phyloP scores from a whole-genome alignment of 2,113 vertebrate species.

The Thymallus thymallus region DNA sequence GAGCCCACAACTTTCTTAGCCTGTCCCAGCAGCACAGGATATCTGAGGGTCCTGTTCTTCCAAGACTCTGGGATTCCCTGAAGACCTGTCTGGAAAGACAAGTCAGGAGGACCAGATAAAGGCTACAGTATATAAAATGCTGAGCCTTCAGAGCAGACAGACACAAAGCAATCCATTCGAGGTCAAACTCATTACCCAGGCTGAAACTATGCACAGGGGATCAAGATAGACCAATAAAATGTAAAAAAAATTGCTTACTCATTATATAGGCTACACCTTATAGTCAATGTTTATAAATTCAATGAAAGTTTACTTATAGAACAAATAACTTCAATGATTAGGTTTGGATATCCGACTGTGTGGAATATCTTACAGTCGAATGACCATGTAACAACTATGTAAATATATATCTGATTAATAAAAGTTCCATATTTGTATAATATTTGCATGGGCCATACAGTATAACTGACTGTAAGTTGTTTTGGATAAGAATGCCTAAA shows the following conservation, averaged over 20 bases:
- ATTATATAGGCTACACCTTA: neutral
- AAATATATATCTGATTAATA: neutral
- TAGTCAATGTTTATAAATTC: neutral
- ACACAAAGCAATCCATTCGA: neutral
- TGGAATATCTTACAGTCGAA: neutral
- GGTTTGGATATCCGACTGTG: neutral
- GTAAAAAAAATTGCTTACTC: neutral
- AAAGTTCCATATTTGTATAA: neutral
- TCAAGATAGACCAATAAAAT: neutral
- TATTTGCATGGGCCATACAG: neutral
- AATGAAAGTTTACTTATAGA: neutral
- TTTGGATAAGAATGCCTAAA: too few relatives aligned
- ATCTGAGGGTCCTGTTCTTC: slow-evolving; percentile 65
- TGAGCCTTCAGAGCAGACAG: neutral
- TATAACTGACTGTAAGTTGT: neutral
- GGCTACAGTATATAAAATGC: slow-evolving; percentile 2
- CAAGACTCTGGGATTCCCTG: slow-evolving; percentile 70
- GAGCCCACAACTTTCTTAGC: slow-evolving; percentile 45
- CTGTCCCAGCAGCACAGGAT: slow-evolving; percentile 58
- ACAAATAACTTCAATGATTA: neutral
- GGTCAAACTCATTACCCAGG: slow-evolving; percentile 2
- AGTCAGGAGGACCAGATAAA: neutral
- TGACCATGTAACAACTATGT: neutral
- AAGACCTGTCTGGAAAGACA: slow-evolving; percentile 61
- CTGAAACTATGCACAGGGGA: neutral